These are phyloP conservation scores for Trachelus troglodyta DNA, from an alignment of 2,888 invertebrate species.

Conservation along the genomic window DNA sequence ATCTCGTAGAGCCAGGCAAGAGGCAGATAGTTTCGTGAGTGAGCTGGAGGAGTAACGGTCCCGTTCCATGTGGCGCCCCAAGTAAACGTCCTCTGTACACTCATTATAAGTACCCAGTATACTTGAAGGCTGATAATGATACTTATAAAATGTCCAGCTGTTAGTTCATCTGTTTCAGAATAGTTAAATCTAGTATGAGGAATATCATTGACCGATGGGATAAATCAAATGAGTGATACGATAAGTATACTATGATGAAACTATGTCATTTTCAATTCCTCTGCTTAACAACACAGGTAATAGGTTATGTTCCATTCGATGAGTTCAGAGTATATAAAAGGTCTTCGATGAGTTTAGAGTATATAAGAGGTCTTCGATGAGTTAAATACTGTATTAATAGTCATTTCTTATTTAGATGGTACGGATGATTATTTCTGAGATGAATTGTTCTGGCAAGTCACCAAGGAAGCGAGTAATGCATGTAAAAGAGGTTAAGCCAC, in stretches of 20 bases:
- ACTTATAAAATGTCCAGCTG: slow-evolving; percentile 19
- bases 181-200: neutral
- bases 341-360: neutral
- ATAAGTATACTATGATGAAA: neutral
- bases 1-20: slow-evolving; percentile 11
- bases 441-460: neutral
- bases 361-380: neutral
- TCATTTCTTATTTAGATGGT: neutral
- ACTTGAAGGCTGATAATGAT: slow-evolving; percentile 16
- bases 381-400: neutral
- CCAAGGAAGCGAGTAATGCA: neutral
- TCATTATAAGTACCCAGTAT: slow-evolving; percentile 42
- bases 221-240: neutral
- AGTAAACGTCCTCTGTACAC: slow-evolving; percentile 56
- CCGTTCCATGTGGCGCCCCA: slow-evolving; percentile 63
- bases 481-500: slow-evolving; percentile 1
- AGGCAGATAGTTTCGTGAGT: slow-evolving; percentile 19
- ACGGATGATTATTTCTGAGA: neutral
- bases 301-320: neutral
- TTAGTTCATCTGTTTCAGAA: neutral
- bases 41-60: slow-evolving; percentile 53
- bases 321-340: neutral
- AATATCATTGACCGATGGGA: neutral
- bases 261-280: neutral
- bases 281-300: neutral